Evolutionary conservation across 1,140 invertebrate species (phyloP).

Genomic region (Drosophila azteca): DNA sequence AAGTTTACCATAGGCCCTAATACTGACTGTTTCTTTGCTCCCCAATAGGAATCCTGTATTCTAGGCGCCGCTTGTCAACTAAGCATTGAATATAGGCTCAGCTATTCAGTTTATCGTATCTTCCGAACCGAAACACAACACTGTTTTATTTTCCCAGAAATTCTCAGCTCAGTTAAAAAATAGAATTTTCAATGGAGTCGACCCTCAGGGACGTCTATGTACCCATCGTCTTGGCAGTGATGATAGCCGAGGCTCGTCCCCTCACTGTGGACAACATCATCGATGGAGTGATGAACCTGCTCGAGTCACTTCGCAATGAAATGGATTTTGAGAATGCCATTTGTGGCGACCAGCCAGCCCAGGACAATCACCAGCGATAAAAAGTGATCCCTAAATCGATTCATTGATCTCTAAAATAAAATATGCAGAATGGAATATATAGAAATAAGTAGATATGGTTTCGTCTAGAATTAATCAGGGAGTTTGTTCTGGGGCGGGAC

Average conservation of each 20-base stretch:
- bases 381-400: no score
- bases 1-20: no score
- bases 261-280: constrained; percentile 60
- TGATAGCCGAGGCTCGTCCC: constrained; percentile 57
- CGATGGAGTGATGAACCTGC: constrained; percentile 37
- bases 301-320: constrained; percentile 34
- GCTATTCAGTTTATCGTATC: no score
- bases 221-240: constrained; percentile 58
- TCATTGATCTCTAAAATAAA: no score
- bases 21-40: no score
- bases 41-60: constrained; percentile 6
- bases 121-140: no score
- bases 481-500: no score
- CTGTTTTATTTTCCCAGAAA: not conserved
- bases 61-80: constrained; percentile 15
- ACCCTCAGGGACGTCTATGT: constrained; percentile 48
- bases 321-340: not conserved
- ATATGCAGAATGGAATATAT: no score
- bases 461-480: no score
- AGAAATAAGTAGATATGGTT: no score
- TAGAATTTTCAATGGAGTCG: constrained; percentile 37
- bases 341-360: not conserved
- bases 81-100: no score
- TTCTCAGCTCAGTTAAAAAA: not conserved
- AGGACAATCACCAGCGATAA: not conserved